Evolutionary conservation across 2,888 invertebrate species (phyloP), one percentile per base, ranked within the genome.

Genomic region (Branchellion lobata): DNA sequence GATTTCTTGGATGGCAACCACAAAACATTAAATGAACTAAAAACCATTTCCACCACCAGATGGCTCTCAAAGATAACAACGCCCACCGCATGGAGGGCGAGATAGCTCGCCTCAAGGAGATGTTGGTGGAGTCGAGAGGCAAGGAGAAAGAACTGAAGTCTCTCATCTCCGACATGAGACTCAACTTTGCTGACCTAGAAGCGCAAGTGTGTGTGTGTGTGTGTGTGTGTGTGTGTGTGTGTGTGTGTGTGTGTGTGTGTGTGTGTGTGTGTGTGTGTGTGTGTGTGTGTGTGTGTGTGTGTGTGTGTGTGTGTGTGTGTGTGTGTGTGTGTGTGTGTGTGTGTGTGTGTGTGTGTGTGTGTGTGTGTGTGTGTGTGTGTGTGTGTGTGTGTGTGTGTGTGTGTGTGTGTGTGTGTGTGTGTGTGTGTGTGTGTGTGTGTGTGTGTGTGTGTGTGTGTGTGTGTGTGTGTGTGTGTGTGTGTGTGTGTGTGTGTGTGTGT

Each of bases 111-210:
- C 47, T 81, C 72, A 78, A 65, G 29, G 81, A 79, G 53, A 68
- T 74, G 2, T 57, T 79, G 71, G 79, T 81, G 31, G 79, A 75
- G 61, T 61, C 47, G 8, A 27, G 65, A 14, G 81, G 81, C 5
- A 73, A 78, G 69, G 81, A 79, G 31, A 79, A 72, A 75, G 81
- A 81, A 51, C 72, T 81, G 79, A 79, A 79, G 29, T 81, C 81
- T n/a, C 61, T 79, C 69, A 81, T 81, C n/a, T 72, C 69, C 18
- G 81, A 81, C 34, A 79, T 81, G 27, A 72, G 65, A 31, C 68
- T 75, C n/a, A 81, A 57, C 47, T 68, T 79, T 36, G 33, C 61
- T 1, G 81, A 81, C 53, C 69, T 78, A 0, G 73, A 73, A 47
- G 74, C 79, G 5, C 71, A 81, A 69, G 81, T 79, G 24, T 18